Conservation (phyloP, 2,113 vertebrate species). For the Boulengeromyrus knoepffleri region DNA sequence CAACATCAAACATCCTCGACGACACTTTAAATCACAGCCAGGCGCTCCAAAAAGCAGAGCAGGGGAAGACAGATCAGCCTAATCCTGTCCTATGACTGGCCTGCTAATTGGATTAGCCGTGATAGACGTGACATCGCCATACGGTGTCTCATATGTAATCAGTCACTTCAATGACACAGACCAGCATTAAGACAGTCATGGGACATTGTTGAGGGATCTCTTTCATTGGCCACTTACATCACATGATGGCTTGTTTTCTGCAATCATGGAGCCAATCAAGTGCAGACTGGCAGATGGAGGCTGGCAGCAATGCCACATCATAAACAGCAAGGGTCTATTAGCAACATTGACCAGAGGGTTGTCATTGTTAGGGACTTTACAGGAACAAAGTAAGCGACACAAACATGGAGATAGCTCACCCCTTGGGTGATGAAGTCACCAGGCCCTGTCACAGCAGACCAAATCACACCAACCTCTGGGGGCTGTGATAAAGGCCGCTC, state of each 20-base stretch:
- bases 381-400: background rate
- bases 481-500: background rate
- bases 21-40: slow-evolving; percentile 9
- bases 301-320: background rate
- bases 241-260: background rate
- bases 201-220: background rate
- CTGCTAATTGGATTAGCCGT: slow-evolving; percentile 4
- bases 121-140: too few relatives aligned
- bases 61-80: background rate
- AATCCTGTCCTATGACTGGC: slow-evolving; percentile 1
- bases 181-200: background rate
- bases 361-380: background rate
- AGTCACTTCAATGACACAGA: slow-evolving; percentile 9
- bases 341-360: background rate
- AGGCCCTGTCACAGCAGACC: background rate
- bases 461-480: background rate
- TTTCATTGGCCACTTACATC: background rate
- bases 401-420: background rate
- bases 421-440: background rate
- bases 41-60: background rate
- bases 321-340: background rate
- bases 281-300: background rate
- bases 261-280: background rate
- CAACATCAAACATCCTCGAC: slow-evolving; percentile 15
- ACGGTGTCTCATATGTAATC: background rate